These are phyloP conservation scores for Microchirus variegatus DNA, from an alignment of 2,797 vertebrate genomes.

Conservation along the genomic window DNA sequence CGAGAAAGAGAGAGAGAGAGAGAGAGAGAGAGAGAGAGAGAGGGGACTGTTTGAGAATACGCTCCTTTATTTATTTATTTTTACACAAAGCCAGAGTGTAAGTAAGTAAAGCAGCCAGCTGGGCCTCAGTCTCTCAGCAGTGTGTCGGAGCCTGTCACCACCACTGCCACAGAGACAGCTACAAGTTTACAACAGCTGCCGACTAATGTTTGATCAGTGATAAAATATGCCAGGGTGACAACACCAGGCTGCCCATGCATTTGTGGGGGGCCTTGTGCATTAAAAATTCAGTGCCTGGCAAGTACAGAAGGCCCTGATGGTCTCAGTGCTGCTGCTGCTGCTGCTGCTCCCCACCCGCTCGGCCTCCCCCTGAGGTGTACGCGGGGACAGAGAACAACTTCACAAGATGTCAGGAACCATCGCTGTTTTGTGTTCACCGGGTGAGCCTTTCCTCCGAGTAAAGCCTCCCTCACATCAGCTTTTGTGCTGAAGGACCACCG, in stretches of 20 bases:
- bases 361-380: constrained; percentile 82
- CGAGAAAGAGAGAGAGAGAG: not conserved
- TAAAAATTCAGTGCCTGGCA: constrained; percentile 90
- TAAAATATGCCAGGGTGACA: constrained; percentile 96
- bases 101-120: constrained; percentile 77
- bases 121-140: constrained; percentile 80
- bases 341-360: constrained; percentile 44
- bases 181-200: constrained; percentile 91
- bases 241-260: constrained; percentile 89
- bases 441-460: constrained; percentile 76
- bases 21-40: constrained; percentile 27
- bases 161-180: constrained; percentile 85
- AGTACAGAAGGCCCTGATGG: constrained; percentile 85
- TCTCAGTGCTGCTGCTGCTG: constrained; percentile 65
- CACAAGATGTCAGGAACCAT: constrained; percentile 91
- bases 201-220: constrained; percentile 95
- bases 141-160: constrained; percentile 80
- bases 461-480: constrained; percentile 75
- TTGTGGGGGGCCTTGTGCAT: constrained; percentile 86
- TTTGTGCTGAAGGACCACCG: constrained; percentile 63
- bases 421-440: constrained; percentile 85
- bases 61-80: constrained; percentile 67
- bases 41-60: constrained; percentile 30
- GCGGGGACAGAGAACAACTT: constrained; percentile 86
- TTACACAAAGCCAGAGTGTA: constrained; percentile 65